A percentile compares a stretch with the other conserved stretches of the same genome.
Evolutionary conservation across 2,888 invertebrate species (phyloP).

Genomic region (Fissipunctia ypsillon): DNA sequence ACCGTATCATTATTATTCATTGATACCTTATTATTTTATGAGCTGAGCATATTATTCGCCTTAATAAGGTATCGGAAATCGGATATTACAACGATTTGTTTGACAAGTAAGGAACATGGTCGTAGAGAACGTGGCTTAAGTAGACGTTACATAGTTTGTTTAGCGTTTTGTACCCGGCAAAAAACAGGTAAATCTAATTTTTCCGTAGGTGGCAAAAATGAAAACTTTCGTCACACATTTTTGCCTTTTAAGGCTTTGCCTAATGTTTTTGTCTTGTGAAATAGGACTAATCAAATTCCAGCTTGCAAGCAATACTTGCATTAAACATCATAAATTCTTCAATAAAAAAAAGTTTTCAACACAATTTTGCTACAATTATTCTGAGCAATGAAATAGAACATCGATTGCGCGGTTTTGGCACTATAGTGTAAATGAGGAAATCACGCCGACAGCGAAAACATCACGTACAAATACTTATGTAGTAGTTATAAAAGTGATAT

Average conservation of each 20-base stretch:
- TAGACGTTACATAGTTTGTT: neutral
- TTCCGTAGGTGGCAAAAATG: neutral
- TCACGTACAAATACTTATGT: conserved; percentile 5
- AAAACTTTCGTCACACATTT: neutral
- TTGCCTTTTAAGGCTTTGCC: neutral
- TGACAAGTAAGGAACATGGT: neutral
- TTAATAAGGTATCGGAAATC: conserved; percentile 32
- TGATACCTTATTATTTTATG: conserved; percentile 38
- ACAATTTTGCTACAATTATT: conserved; percentile 37
- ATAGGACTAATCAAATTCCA: neutral
- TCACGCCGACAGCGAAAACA: conserved; percentile 18
- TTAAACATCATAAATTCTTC: neutral
- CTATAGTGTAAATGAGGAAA: conserved; percentile 27
- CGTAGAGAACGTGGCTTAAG: conserved; percentile 3
- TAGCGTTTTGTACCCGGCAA: neutral
- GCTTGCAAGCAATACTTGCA: neutral
- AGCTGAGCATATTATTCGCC: conserved; percentile 5
- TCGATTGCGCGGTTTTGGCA: conserved; percentile 17
- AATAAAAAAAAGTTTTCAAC: conserved; percentile 12
- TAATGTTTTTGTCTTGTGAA: neutral
- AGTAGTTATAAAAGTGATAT: conserved; percentile 15
- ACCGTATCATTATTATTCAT: conserved; percentile 47
- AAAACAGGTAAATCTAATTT: neutral
- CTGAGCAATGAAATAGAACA: conserved; percentile 26
- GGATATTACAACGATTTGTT: conserved; percentile 40